A percentile compares a stretch with the other conserved stretches of the same genome.
These are phyloP conservation scores for Alosa alosa DNA, from an alignment of 2,113 vertebrate genomes.

Conservation along the genomic window DNA sequence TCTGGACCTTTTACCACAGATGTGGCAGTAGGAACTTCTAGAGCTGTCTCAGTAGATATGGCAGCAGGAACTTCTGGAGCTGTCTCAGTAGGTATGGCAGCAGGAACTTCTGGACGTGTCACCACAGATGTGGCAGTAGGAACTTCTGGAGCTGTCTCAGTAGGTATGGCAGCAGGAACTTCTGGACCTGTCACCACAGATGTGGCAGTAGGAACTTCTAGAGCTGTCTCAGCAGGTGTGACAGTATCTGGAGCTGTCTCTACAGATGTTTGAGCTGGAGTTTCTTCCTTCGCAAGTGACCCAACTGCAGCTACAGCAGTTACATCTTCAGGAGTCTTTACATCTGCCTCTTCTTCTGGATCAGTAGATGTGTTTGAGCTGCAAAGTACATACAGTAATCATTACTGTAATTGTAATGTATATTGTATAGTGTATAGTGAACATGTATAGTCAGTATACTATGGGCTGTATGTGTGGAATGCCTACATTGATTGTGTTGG, in stretches of 20 bases:
- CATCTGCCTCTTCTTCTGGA: background rate
- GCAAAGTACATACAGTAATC: background rate
- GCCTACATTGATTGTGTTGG: too few species aligned
- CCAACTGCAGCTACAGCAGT: background rate
- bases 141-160: too few species aligned
- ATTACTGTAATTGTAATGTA: too few species aligned
- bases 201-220: too few species aligned
- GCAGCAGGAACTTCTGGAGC: background rate
- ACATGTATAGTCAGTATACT: too few species aligned
- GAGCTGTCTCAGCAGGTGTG: background rate
- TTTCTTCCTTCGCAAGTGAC: background rate
- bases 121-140: background rate
- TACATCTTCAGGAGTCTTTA: background rate
- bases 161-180: too few species aligned
- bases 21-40: background rate
- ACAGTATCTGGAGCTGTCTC: slow-evolving; percentile 4
- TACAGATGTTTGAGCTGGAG: background rate
- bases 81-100: background rate
- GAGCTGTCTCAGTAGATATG: too few species aligned
- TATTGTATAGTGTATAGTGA: too few species aligned
- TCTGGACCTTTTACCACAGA: background rate
- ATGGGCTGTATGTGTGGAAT: too few species aligned
- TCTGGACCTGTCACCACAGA: too few species aligned
- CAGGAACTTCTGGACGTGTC: background rate
- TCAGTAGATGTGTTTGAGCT: background rate